Percentiles rank a stretch among this genome's conserved stretches.
These are phyloP conservation scores for Rosalia funebris DNA, from an alignment of 2,888 invertebrate genomes.

Conservation along the genomic window DNA sequence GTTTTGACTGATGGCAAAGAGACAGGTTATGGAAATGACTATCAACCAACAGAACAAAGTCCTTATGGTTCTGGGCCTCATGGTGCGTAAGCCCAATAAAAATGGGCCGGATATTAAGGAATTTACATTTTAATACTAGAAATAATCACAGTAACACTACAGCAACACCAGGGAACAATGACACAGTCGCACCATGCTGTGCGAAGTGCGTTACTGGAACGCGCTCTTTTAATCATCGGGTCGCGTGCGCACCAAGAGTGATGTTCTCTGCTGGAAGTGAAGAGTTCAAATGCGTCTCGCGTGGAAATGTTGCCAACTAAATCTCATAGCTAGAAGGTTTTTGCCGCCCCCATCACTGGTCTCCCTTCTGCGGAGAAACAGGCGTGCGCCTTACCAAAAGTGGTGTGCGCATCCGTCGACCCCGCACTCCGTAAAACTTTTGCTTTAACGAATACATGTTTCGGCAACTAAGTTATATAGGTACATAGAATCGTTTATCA, in stretches of 20 bases:
- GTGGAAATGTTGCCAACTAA: conserved; percentile 59
- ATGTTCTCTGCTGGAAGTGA: conserved; percentile 45
- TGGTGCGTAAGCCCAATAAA: conserved; percentile 7
- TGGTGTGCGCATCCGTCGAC: conserved; percentile 33
- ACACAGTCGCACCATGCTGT: conserved; percentile 15
- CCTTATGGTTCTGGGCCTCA: conserved; percentile 45
- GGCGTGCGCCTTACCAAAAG: conserved; percentile 58
- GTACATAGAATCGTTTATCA: conserved; percentile 47
- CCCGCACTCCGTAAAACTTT: conserved; percentile 48
- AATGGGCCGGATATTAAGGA: background rate
- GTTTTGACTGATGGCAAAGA: conserved; percentile 35
- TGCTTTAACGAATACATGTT: conserved; percentile 49
- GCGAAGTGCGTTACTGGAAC: conserved; percentile 19
- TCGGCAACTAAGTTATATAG: conserved; percentile 48
- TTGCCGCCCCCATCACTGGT: conserved; percentile 60
- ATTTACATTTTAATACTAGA: conserved; percentile 16
- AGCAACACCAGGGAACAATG: conserved; percentile 28
- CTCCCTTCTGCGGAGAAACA: conserved; percentile 56
- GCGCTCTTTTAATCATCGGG: conserved; percentile 38
- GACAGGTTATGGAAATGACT: conserved; percentile 40
- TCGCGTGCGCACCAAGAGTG: conserved; percentile 49
- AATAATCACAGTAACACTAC: conserved; percentile 11
- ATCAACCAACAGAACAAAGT: conserved; percentile 39
- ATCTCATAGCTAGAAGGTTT: conserved; percentile 61
- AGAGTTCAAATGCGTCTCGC: conserved; percentile 54